These are phyloP conservation scores for Oreochromis mossambicus DNA, from an alignment of 2,797 vertebrate genomes.

Conservation along the genomic window DNA sequence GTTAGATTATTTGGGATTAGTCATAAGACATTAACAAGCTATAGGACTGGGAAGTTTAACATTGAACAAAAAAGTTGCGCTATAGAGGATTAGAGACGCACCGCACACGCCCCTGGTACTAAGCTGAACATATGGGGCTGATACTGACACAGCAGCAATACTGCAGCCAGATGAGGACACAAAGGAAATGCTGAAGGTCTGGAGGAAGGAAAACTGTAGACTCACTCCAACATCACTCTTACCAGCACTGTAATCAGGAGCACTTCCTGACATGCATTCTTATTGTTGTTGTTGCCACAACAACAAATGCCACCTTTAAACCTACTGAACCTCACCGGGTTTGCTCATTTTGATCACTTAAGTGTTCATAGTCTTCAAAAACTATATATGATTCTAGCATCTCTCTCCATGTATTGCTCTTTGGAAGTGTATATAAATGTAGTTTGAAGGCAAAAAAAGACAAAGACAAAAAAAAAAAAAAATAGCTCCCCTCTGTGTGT, in stretches of 20 bases:
- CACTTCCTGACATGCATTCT: slow-evolving; percentile 36
- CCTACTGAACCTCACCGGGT: neutral
- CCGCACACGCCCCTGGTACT: neutral
- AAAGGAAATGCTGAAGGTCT: slow-evolving; percentile 1
- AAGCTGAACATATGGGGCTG: slow-evolving; percentile 4
- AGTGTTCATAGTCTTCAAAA: neutral
- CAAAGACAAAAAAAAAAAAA: neutral
- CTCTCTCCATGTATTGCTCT: neutral
- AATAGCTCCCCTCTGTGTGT: neutral
- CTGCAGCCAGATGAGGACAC: slow-evolving; percentile 1
- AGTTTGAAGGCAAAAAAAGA: slow-evolving; percentile 18
- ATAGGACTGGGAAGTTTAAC: neutral
- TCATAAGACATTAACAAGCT: neutral
- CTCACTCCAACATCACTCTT: slow-evolving; percentile 2
- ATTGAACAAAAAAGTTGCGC: neutral
- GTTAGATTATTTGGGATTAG: neutral
- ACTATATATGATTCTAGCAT: neutral
- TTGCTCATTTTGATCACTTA: neutral
- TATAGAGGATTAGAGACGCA: neutral
- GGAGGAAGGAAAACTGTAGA: slow-evolving; percentile 26
- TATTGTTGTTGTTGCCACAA: slow-evolving; percentile 13
- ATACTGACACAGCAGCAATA: neutral
- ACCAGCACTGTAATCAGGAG: slow-evolving; percentile 39
- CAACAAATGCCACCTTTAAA: slow-evolving; percentile 2
- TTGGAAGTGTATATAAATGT: slow-evolving; percentile 38